phyloP scores from a whole-genome alignment of 2,888 invertebrate species.

The Plebejus argus region DNA sequence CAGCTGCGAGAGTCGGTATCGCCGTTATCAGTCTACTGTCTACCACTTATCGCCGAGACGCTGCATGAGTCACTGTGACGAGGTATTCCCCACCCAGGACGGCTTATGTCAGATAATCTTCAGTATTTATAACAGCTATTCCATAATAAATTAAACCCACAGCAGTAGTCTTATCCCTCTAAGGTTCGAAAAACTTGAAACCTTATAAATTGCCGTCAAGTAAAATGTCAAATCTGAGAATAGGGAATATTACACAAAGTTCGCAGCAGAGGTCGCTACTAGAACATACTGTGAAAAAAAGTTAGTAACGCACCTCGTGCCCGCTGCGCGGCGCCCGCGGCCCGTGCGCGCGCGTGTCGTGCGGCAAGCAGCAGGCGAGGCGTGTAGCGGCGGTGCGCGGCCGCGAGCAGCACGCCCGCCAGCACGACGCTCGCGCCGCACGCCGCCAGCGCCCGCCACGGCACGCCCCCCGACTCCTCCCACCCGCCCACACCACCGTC shows the following conservation, averaged over 20 bases:
- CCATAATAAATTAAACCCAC: too few species aligned
- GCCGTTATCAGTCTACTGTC: background rate
- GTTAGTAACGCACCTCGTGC: conserved; percentile 70
- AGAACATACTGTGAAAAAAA: too few species aligned
- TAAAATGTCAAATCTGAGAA: too few species aligned
- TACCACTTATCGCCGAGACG: background rate
- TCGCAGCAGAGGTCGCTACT: too few species aligned
- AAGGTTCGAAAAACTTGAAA: too few species aligned
- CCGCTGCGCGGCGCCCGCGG: conserved; percentile 59
- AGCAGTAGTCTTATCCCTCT: too few species aligned
- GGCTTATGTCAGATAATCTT: background rate
- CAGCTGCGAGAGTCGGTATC: background rate
- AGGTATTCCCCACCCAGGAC: background rate
- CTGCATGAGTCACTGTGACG: background rate
- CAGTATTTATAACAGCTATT: too few species aligned
- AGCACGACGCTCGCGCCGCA: conserved; percentile 74
- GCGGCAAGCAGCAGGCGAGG: conserved; percentile 66
- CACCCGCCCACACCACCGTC: conserved; percentile 35
- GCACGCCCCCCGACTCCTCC: conserved; percentile 60
- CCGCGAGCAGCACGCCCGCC: conserved; percentile 68
- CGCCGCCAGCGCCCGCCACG: conserved; percentile 81
- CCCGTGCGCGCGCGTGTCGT: conserved; percentile 61
- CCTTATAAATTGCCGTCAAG: too few species aligned
- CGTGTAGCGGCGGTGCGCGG: conserved; percentile 76
- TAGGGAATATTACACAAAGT: too few species aligned